Percentiles rank a stretch among this genome's conserved stretches.
Conservation (phyloP, 1,140 invertebrate genomes). For the Bemisia tabaci region DNA sequence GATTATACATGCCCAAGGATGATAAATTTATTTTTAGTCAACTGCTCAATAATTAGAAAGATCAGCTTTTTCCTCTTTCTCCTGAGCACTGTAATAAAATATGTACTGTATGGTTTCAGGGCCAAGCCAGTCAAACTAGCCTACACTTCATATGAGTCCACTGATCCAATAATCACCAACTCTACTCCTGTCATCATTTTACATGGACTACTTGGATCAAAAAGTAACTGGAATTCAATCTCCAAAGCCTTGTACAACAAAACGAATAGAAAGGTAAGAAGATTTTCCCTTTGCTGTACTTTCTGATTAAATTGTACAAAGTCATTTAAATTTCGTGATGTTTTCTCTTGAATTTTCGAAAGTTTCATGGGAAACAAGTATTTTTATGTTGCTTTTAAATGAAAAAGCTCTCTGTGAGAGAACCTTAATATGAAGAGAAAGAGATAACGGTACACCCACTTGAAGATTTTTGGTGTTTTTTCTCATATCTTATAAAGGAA, state of each 20-base stretch:
- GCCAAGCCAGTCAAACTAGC: conserved; percentile 37
- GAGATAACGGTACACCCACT: too few relatives aligned
- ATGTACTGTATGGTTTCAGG: too few relatives aligned
- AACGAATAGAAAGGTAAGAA: conserved; percentile 38
- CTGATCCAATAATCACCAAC: conserved; percentile 24
- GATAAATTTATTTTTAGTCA: too few relatives aligned
- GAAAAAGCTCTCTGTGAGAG: conserved; percentile 6
- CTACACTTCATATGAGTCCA: conserved; percentile 40
- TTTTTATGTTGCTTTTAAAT: conserved; percentile 1
- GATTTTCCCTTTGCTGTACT: not conserved
- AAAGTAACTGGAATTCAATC: conserved; percentile 69
- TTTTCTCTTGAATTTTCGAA: conserved; percentile 9
- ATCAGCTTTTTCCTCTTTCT: too few relatives aligned
- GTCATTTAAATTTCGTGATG: conserved; percentile 32
- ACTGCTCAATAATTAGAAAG: too few relatives aligned
- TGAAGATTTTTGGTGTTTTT: too few relatives aligned
- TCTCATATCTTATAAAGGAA: too few relatives aligned
- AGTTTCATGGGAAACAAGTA: not conserved
- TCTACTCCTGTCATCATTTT: conserved; percentile 55
- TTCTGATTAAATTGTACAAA: too few relatives aligned
- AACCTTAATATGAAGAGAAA: too few relatives aligned
- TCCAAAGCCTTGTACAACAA: conserved; percentile 53
- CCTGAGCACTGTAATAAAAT: too few relatives aligned
- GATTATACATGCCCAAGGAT: too few relatives aligned
- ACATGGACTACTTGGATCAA: conserved; percentile 75